Conservation (phyloP, 2,113 vertebrate species). For the human (Homo sapiens) region DNA sequence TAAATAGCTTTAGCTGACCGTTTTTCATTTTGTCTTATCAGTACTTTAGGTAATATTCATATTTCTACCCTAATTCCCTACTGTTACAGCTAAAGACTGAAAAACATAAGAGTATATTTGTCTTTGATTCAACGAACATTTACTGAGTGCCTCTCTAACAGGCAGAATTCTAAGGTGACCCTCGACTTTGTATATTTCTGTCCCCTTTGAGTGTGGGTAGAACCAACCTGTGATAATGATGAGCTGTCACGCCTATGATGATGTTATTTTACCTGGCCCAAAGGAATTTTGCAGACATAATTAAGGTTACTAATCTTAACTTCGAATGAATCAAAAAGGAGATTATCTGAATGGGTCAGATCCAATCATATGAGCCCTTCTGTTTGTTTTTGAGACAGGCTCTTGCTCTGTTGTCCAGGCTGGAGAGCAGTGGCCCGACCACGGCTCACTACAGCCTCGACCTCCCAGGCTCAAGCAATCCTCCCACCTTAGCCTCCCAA, state of each 20-base stretch:
- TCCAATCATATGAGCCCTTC: not conserved
- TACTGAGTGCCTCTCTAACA: not conserved
- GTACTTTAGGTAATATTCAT: not conserved
- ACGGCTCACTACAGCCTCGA: no score
- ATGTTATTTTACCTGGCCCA: not conserved
- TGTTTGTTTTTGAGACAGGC: no score
- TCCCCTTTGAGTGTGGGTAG: not conserved
- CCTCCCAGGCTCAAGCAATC: no score
- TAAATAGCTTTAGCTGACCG: not conserved
- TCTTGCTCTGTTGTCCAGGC: no score
- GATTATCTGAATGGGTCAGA: not conserved
- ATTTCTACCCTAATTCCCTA: not conserved
- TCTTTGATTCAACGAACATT: not conserved
- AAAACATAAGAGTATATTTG: not conserved
- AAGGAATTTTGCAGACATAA: not conserved
- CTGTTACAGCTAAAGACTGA: not conserved
- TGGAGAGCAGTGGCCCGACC: no score
- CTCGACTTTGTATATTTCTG: not conserved
- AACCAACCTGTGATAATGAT: not conserved
- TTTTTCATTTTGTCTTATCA: not conserved
- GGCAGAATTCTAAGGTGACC: not conserved
- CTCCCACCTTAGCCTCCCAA: no score
- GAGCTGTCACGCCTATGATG: not conserved
- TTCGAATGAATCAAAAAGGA: not conserved
- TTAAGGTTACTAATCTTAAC: conserved; percentile 2